Evolutionary conservation across 64 coral and sea anemone species (phyloP), one percentile per base, ranked within the genome.

Genomic region (Pocillopora damicornis): DNA sequence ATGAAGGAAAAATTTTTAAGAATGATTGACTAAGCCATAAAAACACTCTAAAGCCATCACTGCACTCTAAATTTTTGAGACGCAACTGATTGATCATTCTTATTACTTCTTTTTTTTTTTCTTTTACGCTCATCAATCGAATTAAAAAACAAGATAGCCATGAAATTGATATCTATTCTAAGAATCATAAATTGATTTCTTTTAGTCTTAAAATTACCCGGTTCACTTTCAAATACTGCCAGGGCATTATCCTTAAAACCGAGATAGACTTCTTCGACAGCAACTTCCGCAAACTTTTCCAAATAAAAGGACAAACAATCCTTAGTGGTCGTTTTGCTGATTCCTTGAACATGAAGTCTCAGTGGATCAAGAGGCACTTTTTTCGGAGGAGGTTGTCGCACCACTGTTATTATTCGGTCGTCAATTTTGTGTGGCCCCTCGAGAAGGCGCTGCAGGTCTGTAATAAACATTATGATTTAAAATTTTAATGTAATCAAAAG

Each of bases 241-340:
- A 93, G 23, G 0, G 81, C 92, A 16, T 80, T 86, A 58, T 81
- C 26, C 16, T 86, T 73, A 12, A 5, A 42, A 51, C 92, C 92
- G 63, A 89, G 77, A 14, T 35, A 34, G 5, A 93, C 74, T 26
- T 76, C 74, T 13, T 51, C 36, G 5, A 93, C 92, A 58, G 89
- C 87, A 15, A 34, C 59, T 35, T 68, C 81, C 22, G 79, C 74
- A 59, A 89, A 63, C 1, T 77, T 45, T 74, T 93, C 92, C 81
- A 93, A 79, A n/a, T 83, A 93, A 11, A 59, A 89, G 18, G 0
- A 7, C 45, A 93, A 78, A 15, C 92, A 64, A 12, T 93, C 92
- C 15, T 56, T 16, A n/a, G 87, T 79, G 15, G 81, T 89, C 1
- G 35, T 74, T 12, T 93, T 87, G 58, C 64, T 61, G 22, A 93